Evolutionary conservation across 2,797 vertebrate species (phyloP).

Genomic region (Enteromius paludinosus): DNA sequence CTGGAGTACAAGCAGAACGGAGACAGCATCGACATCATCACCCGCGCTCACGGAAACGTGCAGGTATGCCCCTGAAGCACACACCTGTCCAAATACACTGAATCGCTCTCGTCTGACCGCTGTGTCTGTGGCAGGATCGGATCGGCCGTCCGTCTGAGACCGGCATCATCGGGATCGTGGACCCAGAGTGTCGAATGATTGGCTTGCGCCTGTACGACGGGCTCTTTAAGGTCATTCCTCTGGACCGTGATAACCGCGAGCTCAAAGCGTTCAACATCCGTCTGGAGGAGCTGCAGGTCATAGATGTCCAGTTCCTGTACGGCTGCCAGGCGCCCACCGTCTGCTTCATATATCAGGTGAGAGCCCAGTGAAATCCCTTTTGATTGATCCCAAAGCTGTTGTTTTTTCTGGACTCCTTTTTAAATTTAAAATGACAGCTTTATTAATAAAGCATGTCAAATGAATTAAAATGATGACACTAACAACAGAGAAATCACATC

Average conservation of each 20-base stretch:
- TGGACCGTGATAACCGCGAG: slow-evolving; percentile 96
- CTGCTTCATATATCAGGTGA: slow-evolving; percentile 98
- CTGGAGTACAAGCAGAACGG: slow-evolving; percentile 98
- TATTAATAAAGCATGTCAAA: no score
- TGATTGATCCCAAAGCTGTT: no score
- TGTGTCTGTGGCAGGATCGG: slow-evolving; percentile 81
- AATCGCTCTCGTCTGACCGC: neutral
- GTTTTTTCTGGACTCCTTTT: no score
- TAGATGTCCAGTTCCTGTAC: slow-evolving; percentile 96
- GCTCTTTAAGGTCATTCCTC: slow-evolving; percentile 95
- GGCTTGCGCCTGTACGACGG: slow-evolving; percentile 95
- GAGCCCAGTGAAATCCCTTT: no score
- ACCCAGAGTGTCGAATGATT: slow-evolving; percentile 98
- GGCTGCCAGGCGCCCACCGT: slow-evolving; percentile 97
- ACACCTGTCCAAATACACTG: neutral
- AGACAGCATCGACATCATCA: slow-evolving; percentile 97
- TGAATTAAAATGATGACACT: no score
- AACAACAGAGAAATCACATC: no score
- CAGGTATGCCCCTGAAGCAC: slow-evolving; percentile 78
- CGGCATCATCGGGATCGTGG: slow-evolving; percentile 96
- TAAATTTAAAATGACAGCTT: no score
- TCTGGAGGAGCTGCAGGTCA: slow-evolving; percentile 96
- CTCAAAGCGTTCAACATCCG: slow-evolving; percentile 98
- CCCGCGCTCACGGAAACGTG: slow-evolving; percentile 94
- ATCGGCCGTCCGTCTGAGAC: slow-evolving; percentile 98